These are phyloP conservation scores for Anagyrus pseudococci DNA, from an alignment of 2,888 invertebrate species.

Conservation along the genomic window DNA sequence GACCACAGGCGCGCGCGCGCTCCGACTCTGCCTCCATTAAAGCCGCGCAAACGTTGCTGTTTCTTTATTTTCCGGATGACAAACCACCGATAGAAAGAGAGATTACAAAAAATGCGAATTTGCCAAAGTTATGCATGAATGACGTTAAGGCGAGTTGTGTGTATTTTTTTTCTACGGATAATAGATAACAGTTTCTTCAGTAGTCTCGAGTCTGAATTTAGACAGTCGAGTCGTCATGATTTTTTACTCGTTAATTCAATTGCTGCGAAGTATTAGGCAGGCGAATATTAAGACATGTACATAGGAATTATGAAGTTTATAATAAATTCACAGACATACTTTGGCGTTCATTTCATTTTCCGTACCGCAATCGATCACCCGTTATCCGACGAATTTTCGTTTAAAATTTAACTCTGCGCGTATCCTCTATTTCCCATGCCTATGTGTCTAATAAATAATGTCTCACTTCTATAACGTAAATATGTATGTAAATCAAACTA, in stretches of 20 bases:
- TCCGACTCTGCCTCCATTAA: too few relatives aligned
- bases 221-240: slow-evolving; percentile 19
- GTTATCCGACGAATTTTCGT: too few relatives aligned
- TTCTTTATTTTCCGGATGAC: slow-evolving; percentile 10
- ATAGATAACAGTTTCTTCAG: slow-evolving; percentile 9
- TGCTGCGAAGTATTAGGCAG: slow-evolving; percentile 34
- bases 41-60: too few relatives aligned
- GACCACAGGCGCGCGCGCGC: too few relatives aligned
- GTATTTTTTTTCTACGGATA: slow-evolving; percentile 26
- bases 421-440: too few relatives aligned
- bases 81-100: slow-evolving; percentile 7
- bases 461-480: too few relatives aligned
- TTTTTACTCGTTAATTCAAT: slow-evolving; percentile 28
- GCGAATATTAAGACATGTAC: slow-evolving; percentile 37
- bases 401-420: too few relatives aligned
- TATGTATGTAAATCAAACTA: too few relatives aligned
- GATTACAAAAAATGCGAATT: slow-evolving; percentile 11
- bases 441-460: too few relatives aligned
- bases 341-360: too few relatives aligned
- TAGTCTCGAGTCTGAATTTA: slow-evolving; percentile 22
- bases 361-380: too few relatives aligned
- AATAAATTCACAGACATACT: slow-evolving; percentile 38
- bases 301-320: slow-evolving; percentile 40
- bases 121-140: slow-evolving; percentile 28
- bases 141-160: slow-evolving; percentile 6